A percentile compares a stretch with the other conserved stretches of the same genome.
Conservation (phyloP, 2,113 vertebrate genomes). For the Poicephalus meyeri region DNA sequence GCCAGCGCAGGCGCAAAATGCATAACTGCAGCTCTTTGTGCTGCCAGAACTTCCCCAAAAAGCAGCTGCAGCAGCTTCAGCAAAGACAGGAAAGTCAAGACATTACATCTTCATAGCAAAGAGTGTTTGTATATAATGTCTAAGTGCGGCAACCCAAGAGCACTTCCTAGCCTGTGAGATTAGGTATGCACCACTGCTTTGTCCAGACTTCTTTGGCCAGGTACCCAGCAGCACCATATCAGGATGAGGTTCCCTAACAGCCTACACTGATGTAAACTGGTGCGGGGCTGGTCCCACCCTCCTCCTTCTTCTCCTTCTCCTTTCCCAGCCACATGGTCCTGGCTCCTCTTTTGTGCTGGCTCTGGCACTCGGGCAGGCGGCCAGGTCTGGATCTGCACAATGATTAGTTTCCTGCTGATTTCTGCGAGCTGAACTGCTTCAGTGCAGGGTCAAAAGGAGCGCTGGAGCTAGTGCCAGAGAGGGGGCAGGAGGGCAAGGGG, state of each 20-base stretch:
- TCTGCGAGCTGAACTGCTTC: conserved; percentile 5
- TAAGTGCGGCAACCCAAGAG: not conserved
- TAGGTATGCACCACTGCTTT: not conserved
- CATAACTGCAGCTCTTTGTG: not conserved
- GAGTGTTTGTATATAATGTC: not conserved
- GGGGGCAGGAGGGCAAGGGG: not conserved
- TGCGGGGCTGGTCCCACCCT: not conserved
- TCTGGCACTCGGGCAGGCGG: conserved; percentile 56
- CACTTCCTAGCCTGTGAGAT: not conserved
- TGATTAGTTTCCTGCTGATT: conserved; percentile 52
- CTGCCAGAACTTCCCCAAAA: accelerated
- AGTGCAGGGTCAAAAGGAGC: not conserved
- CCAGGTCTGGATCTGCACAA: conserved; percentile 63
- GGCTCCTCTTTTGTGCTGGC: conserved; percentile 46
- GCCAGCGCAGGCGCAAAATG: not conserved
- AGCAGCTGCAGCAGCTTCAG: not conserved
- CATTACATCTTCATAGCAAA: not conserved
- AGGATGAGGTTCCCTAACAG: not conserved
- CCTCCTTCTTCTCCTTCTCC: not conserved
- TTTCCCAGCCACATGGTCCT: conserved; percentile 26
- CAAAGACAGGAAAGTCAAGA: not conserved
- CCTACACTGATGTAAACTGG: not conserved
- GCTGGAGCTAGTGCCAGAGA: not conserved
- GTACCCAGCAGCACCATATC: not conserved
- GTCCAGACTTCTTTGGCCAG: conserved; percentile 1